Evolutionary conservation across 2,113 vertebrate species (phyloP).

Genomic region (Carollia perspicillata): DNA sequence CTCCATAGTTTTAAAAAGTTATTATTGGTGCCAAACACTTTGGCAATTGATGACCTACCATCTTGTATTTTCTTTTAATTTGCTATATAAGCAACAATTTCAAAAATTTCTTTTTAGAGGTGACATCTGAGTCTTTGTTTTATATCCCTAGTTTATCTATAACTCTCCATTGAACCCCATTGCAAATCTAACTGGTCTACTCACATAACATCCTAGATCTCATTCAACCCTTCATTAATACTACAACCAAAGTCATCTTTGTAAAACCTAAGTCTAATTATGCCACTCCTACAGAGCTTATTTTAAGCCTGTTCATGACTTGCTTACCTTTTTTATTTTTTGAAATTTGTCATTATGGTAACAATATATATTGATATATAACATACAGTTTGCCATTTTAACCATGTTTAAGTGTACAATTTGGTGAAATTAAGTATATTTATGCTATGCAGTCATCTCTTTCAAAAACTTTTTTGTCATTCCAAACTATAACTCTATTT

Average conservation of each 20-base stretch:
- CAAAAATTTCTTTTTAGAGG: neutral
- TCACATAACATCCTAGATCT: neutral
- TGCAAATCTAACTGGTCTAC: neutral
- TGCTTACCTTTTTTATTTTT: neutral
- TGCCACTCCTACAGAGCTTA: neutral
- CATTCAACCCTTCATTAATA: neutral
- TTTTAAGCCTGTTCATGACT: neutral
- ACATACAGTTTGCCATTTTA: neutral
- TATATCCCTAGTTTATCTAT: neutral
- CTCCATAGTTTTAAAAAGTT: neutral
- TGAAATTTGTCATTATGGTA: neutral
- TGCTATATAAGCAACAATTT: neutral
- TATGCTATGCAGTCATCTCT: neutral
- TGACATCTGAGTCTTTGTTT: neutral
- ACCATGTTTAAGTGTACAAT: neutral
- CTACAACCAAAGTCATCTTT: neutral
- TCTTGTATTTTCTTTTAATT: neutral
- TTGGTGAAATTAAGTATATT: neutral
- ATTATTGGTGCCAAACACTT: neutral
- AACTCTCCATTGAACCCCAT: neutral
- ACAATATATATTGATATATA: neutral
- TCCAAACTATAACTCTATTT: neutral
- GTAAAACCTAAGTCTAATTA: neutral
- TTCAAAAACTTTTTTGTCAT: neutral
- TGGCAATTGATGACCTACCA: neutral